Conservation (phyloP, 2,113 vertebrate genomes). For the Suricata suricatta region DNA sequence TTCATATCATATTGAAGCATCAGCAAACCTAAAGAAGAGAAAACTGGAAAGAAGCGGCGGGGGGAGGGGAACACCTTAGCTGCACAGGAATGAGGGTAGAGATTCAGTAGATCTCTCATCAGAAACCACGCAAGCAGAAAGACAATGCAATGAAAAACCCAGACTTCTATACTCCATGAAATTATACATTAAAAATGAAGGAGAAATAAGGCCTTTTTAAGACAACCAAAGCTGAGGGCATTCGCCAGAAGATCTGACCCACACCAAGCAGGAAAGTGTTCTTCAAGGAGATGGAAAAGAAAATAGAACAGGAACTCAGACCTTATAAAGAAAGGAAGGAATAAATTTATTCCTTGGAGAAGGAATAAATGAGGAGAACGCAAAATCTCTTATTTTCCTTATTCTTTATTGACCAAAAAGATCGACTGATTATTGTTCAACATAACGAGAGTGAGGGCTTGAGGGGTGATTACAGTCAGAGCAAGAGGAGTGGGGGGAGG, state of each 20-base stretch:
- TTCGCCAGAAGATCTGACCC: not conserved
- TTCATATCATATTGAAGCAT: not conserved
- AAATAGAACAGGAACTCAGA: too few relatives aligned
- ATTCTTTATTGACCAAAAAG: not conserved
- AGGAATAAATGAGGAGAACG: not conserved
- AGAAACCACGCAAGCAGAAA: too few relatives aligned
- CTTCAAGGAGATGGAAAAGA: not conserved
- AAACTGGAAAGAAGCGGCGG: not conserved
- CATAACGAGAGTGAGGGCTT: fast-evolving
- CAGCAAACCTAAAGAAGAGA: not conserved
- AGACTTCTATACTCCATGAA: not conserved
- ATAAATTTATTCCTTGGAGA: too few relatives aligned
- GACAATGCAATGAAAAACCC: not conserved
- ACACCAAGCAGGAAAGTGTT: not conserved
- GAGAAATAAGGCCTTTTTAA: not conserved
- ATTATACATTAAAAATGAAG: not conserved
- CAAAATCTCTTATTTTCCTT: not conserved
- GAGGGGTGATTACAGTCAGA: fast-evolving
- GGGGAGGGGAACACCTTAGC: not conserved
- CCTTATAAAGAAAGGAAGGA: not conserved
- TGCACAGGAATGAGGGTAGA: too few relatives aligned
- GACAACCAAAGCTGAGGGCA: not conserved
- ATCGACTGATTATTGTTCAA: not conserved
- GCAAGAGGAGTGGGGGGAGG: not conserved
- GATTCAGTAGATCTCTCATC: not conserved